Conservation (phyloP, 1,140 invertebrate genomes). For the Rhysida immarginata region DNA sequence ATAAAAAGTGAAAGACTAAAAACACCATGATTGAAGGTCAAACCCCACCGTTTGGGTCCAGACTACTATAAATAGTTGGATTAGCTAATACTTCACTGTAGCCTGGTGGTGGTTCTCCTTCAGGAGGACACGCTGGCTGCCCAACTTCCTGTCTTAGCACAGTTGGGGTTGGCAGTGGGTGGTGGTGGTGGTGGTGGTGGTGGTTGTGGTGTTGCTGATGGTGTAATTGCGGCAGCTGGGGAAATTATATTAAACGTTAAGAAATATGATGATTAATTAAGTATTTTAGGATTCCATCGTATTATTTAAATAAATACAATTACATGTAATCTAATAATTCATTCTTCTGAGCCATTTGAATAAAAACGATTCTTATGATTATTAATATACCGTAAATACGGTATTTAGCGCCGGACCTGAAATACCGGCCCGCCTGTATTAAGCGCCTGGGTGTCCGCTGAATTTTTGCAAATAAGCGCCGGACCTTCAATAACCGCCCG, state of each 20-base stretch:
- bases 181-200: background rate
- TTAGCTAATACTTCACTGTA: slow-evolving; percentile 4
- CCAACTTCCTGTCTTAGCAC: background rate
- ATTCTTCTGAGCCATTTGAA: slow-evolving; percentile 17
- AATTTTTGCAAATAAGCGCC: too few relatives aligned
- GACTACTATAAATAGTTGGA: background rate
- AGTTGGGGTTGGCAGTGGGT: background rate
- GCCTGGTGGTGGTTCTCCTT: background rate
- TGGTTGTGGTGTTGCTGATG: background rate
- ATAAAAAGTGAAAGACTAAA: slow-evolving; percentile 1
- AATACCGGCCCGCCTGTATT: too few relatives aligned
- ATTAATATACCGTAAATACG: too few relatives aligned
- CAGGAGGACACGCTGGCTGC: background rate
- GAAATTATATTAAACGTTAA: too few relatives aligned
- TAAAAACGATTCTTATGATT: slow-evolving; percentile 11
- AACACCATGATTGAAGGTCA: background rate
- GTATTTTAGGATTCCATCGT: background rate
- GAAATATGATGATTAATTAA: too few relatives aligned
- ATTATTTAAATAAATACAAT: background rate
- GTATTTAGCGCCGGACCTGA: too few relatives aligned
- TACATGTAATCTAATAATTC: slow-evolving; percentile 7
- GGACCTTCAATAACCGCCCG: too few relatives aligned
- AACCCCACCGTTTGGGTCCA: background rate
- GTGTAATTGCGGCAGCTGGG: background rate
- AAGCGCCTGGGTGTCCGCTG: too few relatives aligned